Conservation (phyloP, 2,797 vertebrate species). For the Spinus pinus region DNA sequence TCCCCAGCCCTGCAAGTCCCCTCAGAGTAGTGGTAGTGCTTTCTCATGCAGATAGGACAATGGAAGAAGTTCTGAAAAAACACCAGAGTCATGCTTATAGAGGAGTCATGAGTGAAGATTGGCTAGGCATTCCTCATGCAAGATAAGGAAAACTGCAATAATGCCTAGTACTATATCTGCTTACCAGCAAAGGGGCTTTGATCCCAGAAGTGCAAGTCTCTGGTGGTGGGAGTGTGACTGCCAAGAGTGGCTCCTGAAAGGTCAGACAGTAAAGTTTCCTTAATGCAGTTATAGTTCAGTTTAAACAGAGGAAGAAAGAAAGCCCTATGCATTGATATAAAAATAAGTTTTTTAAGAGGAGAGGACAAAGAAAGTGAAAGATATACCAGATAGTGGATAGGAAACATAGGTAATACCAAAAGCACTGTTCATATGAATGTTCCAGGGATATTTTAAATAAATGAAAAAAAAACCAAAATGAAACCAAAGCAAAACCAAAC, state of each 20-base stretch:
- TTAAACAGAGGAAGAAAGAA: background rate
- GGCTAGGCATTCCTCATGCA: background rate
- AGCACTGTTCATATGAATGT: background rate
- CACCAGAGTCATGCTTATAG: background rate
- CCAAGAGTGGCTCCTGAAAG: background rate
- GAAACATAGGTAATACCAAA: background rate
- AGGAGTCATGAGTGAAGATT: background rate
- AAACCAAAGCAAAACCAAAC: background rate
- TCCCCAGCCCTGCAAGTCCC: background rate
- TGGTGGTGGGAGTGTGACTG: background rate
- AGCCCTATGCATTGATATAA: background rate
- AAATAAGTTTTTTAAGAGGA: background rate
- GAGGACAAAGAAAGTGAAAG: background rate
- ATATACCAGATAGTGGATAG: background rate
- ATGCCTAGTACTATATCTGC: background rate
- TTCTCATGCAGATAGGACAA: background rate
- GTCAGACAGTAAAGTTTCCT: background rate
- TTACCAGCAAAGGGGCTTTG: background rate
- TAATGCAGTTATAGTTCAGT: background rate
- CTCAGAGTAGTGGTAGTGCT: background rate
- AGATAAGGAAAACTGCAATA: background rate
- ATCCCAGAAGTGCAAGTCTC: background rate
- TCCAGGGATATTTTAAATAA: background rate
- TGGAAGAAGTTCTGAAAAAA: background rate
- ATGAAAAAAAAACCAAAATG: background rate